Percentiles rank a stretch among this genome's conserved stretches.
Evolutionary conservation across 2,113 vertebrate genomes (phyloP).

Genomic region (Xenopus tropicalis): UCB_Xtro_10.0 CM004449.2:23537501-23538000

Average conservation of each 20-base stretch:
- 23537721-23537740: constrained; percentile 15
- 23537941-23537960: no score
- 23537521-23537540: neutral
- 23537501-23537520: neutral
- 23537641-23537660: constrained; percentile 13
- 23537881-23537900: no score
- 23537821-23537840: neutral
- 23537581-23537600: constrained; percentile 7
- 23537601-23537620: neutral
- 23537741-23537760: neutral
- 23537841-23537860: neutral
- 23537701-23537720: constrained; percentile 23
- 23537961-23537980: no score
- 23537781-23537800: neutral
- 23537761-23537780: neutral
- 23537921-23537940: no score
- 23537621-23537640: neutral
- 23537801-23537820: neutral
- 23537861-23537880: no score
- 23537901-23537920: no score
- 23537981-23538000: no score
- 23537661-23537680: constrained; percentile 15
- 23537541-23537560: constrained; percentile 7
- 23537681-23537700: constrained; percentile 26
- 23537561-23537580: constrained; percentile 13